phyloP scores from a whole-genome alignment of 1,140 invertebrate genomes.

The Heterodera carotae region DNA sequence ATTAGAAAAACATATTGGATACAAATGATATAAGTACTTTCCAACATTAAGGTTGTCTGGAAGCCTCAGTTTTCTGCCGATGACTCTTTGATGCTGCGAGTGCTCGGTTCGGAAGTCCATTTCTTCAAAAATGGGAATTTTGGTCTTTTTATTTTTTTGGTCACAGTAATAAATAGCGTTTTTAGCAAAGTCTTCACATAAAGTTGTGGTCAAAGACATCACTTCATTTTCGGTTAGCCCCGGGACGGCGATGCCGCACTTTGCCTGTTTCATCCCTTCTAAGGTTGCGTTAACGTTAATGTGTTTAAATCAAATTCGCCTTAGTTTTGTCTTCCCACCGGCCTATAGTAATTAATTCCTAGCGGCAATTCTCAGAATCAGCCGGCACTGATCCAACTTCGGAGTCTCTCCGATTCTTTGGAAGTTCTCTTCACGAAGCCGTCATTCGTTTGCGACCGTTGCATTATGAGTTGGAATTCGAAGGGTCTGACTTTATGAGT shows the following conservation, averaged over 20 bases:
- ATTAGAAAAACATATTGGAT: too few relatives aligned
- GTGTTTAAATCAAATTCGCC: neutral
- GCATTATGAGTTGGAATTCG: conserved; percentile 57
- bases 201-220: conserved; percentile 50
- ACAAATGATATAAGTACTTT: too few relatives aligned
- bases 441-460: conserved; percentile 59
- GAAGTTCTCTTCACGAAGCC: conserved; percentile 49
- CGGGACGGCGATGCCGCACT: conserved; percentile 45
- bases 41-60: conserved; percentile 46
- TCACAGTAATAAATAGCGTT: neutral
- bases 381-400: conserved; percentile 55
- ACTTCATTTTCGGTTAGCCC: conserved; percentile 51
- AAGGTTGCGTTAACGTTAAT: conserved; percentile 32
- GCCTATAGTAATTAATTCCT: conserved; percentile 10
- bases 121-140: conserved; percentile 53
- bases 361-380: conserved; percentile 43
- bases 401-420: conserved; percentile 39
- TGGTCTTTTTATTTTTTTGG: conserved; percentile 40
- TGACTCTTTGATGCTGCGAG: conserved; percentile 43
- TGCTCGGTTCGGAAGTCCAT: conserved; percentile 56
- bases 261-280: conserved; percentile 49
- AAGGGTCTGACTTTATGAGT: conserved; percentile 43
- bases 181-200: conserved; percentile 54
- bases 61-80: conserved; percentile 59
- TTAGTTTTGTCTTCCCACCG: too few relatives aligned